Percentiles rank a stretch among this genome's conserved stretches.
Evolutionary conservation across 2,888 invertebrate species (phyloP).

Genomic region (Oligia fasciuncula): DNA sequence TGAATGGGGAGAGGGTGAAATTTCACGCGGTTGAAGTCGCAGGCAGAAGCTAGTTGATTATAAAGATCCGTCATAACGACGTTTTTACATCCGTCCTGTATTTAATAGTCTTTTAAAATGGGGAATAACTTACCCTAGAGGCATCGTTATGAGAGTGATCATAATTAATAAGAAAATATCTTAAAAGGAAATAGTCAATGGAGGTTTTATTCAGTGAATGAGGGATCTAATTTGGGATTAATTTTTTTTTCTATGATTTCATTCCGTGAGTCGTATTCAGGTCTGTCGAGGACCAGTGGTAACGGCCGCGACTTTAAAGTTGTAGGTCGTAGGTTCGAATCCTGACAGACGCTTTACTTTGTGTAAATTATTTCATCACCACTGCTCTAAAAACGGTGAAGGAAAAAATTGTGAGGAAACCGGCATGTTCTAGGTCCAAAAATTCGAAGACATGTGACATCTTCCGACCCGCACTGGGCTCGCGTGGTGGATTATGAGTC

Average conservation of each 20-base stretch:
- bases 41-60: neutral
- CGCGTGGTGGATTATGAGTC: neutral
- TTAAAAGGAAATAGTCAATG: neutral
- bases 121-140: neutral
- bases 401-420: no score
- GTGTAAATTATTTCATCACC: no score
- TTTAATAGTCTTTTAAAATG: constrained; percentile 13
- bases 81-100: neutral
- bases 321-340: no score
- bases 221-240: neutral
- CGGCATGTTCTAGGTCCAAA: no score
- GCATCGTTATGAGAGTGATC: neutral
- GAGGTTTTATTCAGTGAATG: constrained; percentile 7
- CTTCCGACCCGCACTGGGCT: neutral
- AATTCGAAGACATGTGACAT: neutral
- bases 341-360: no score
- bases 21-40: no score
- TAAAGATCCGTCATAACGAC: neutral
- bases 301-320: neutral
- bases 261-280: neutral
- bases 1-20: no score
- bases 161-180: constrained; percentile 14
- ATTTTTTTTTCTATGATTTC: neutral
- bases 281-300: neutral
- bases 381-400: no score